Evolutionary conservation across 2,113 vertebrate genomes (phyloP), one percentile per base, ranked within the genome.

Genomic region (Ginglymostoma cirratum): DNA sequence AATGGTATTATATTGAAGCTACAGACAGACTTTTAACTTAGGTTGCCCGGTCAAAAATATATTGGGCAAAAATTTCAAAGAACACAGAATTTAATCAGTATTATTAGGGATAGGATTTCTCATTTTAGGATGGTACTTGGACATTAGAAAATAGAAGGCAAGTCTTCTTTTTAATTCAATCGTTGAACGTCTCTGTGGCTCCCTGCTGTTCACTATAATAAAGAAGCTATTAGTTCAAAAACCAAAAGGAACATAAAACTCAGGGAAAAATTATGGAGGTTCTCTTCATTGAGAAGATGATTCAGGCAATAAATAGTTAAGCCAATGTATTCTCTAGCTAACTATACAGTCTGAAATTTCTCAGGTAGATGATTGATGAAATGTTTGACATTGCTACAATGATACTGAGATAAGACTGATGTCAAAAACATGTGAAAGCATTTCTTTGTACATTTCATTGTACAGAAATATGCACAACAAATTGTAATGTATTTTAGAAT

Each of bases 281-380:
- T 30, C 45, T 52, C 48, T 89, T 89, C 45, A 55, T 89, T 89
- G 86, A 55, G 61, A 94, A 52, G 34, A 42, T 17, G n/a, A 94
- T 94, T 66, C 67, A 38, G 8, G 66, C 34, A 94, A 67, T n/a
- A 66, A 94, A 42, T 94, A 66, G 34, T 94, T 67, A 94, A 94
- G 61, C 52, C 10, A 92, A n/a, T 5, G 5, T 38, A 61, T 61
- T 65, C 55, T 66, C 52, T 19, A 92, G 89, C 90, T 94, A 67
- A 65, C n/a, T 21, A 21, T 15, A 94, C 24, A 92, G 55, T 67
- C 65, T 2, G 10, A 94, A 94, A 67, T 94, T n/a, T n/a, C 90
- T 94, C 90, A 15, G 34, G n/a, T 24, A 69, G 66, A 45, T 94
- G 92, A 45, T 70, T 67, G n/a, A 38, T 69, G n/a, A 42, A 94